Evolutionary conservation across 2,113 vertebrate species (phyloP).

Genomic region (Psilopogon haemacephalus): DNA sequence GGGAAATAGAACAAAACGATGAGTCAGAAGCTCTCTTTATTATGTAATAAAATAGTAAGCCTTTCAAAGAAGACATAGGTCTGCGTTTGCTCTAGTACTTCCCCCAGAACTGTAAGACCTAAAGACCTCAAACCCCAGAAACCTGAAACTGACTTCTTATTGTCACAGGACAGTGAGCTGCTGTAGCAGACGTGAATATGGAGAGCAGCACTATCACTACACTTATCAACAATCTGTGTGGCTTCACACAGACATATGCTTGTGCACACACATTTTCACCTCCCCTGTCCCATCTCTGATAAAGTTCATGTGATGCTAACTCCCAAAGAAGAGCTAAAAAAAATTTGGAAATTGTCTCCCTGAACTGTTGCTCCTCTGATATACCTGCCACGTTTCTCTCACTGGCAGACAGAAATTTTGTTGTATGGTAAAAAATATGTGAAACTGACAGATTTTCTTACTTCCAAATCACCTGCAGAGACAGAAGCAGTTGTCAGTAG

Average conservation of each 20-base stretch:
- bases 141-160: not conserved
- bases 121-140: slow-evolving; percentile 23
- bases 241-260: rapidly evolving
- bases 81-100: not conserved
- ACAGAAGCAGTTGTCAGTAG: not conserved
- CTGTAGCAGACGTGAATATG: rapidly evolving
- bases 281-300: not conserved
- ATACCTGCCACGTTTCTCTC: not conserved
- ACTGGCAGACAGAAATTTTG: not conserved
- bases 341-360: not conserved
- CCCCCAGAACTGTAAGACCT: not conserved
- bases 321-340: not conserved
- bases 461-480: not conserved
- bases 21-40: slow-evolving; percentile 11
- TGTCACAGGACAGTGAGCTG: not conserved
- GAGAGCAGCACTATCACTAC: not conserved
- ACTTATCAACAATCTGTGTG: not conserved
- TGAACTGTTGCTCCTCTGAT: not conserved
- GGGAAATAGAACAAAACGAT: not conserved
- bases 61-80: not conserved
- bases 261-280: not conserved
- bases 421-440: not conserved
- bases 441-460: not conserved
- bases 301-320: not conserved
- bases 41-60: not conserved